phyloP scores from a whole-genome alignment of 2,797 vertebrate genomes.

The Lithobates sylvaticus region DNA sequence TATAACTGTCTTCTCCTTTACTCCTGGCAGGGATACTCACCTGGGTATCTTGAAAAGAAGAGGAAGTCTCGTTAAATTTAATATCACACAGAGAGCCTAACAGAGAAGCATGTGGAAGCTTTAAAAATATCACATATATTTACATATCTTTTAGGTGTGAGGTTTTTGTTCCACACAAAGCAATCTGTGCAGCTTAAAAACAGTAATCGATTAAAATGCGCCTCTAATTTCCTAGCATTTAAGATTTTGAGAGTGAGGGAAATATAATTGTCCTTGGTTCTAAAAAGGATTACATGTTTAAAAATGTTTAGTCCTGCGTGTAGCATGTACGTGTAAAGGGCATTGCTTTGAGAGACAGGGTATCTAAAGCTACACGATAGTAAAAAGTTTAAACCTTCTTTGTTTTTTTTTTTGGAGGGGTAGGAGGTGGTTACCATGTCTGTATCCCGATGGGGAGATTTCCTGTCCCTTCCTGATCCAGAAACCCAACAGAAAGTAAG shows the following conservation, averaged over 20 bases:
- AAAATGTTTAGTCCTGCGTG: background rate
- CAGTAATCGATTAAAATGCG: background rate
- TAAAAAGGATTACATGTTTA: background rate
- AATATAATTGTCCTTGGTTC: background rate
- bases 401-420: too few relatives aligned
- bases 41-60: conserved; percentile 22
- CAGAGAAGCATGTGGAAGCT: conserved; percentile 5
- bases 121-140: conserved; percentile 43
- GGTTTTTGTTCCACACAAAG: conserved; percentile 19
- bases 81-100: conserved; percentile 35
- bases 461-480: too few relatives aligned
- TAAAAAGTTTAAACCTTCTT: too few relatives aligned
- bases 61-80: conserved; percentile 35
- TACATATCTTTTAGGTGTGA: conserved; percentile 40
- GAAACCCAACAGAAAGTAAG: too few relatives aligned
- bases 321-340: too few relatives aligned
- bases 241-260: background rate
- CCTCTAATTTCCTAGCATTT: background rate
- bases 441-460: too few relatives aligned
- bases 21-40: conserved; percentile 25
- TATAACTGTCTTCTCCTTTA: conserved; percentile 10
- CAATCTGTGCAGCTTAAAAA: background rate
- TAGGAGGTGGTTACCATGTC: too few relatives aligned
- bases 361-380: too few relatives aligned
- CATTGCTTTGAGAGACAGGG: too few relatives aligned